Conservation (phyloP, 2,113 vertebrate species). For the Pomatostomus ruficeps region DNA sequence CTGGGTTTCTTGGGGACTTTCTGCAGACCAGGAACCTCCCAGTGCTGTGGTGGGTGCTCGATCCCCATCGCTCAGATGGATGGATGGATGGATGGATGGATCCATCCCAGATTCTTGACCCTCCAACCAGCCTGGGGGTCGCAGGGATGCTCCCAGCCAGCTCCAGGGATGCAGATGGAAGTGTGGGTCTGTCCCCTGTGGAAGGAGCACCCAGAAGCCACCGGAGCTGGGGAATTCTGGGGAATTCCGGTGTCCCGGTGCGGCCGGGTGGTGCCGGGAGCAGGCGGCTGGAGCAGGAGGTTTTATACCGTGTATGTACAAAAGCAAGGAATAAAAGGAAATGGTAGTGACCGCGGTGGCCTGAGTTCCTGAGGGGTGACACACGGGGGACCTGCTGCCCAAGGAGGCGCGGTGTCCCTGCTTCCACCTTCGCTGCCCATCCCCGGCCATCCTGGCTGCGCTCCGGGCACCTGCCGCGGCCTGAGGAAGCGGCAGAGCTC, state of each 20-base stretch:
- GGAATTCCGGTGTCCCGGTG: rapidly evolving
- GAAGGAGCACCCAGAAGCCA: background rate
- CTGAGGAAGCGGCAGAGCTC: background rate
- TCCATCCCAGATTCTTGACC: background rate
- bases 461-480: background rate
- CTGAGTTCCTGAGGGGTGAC: background rate
- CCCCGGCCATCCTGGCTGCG: background rate
- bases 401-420: rapidly evolving
- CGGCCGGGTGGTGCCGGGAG: background rate
- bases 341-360: background rate
- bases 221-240: background rate
- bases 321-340: constrained; percentile 50
- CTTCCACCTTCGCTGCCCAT: background rate
- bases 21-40: background rate
- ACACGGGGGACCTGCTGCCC: rapidly evolving
- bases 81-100: background rate
- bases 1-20: background rate
- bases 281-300: background rate
- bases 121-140: background rate
- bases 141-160: rapidly evolving
- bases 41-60: rapidly evolving
- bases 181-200: background rate
- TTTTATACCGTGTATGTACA: constrained; percentile 44
- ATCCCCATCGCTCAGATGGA: background rate
- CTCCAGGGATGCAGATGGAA: background rate